Evolutionary conservation across 2,113 vertebrate species (phyloP), one percentile per base, ranked within the genome.

Genomic region (Verasper variegatus): DNA sequence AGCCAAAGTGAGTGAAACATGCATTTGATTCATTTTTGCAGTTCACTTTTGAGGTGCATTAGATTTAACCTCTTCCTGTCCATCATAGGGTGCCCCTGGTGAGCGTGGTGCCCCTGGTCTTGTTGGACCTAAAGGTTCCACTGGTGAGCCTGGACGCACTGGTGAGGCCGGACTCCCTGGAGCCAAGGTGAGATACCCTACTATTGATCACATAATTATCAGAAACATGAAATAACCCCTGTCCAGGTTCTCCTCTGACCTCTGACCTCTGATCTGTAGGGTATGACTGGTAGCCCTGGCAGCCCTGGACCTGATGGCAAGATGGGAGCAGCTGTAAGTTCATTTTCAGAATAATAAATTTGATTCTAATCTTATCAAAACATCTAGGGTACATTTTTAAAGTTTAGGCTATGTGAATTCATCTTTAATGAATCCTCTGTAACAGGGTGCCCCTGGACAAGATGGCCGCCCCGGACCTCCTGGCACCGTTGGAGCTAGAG

Each of bases 231-330:
- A 58, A 67, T 23, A 49, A 31, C 68, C n/a, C 12, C 27, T 24
- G 35, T 13, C 57, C 5, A 21, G 18, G 8, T 31, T 10, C 8
- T 55, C 21, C 0, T 71, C 67, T 88, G n/a, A 87, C 62, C 47
- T 56, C 23, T 86, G 61, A 78, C 13, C 23, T 79, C n/a, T 84
- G 59, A 26, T 23, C 56, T 77, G 1, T 78, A 98, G 97, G 98
- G 98, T 95, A 96, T 99, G 93, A 99, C 97, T 92, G 98, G 98
- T 77, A 99, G 98, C 90, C 98, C 98, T 55, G 98, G 98, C 0
- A 98, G 96, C 92, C 98, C 98, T 17, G 98, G 98, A 59, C 95
- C 97, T 10, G 98, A 99, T 37, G 98, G 98, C 92, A 99, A 99
- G 93, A 88, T 92, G 3, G 98, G 98, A 31, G 86, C 97, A 73